Conservation (phyloP, 2,113 vertebrate species). For the Bucco capensis region DNA sequence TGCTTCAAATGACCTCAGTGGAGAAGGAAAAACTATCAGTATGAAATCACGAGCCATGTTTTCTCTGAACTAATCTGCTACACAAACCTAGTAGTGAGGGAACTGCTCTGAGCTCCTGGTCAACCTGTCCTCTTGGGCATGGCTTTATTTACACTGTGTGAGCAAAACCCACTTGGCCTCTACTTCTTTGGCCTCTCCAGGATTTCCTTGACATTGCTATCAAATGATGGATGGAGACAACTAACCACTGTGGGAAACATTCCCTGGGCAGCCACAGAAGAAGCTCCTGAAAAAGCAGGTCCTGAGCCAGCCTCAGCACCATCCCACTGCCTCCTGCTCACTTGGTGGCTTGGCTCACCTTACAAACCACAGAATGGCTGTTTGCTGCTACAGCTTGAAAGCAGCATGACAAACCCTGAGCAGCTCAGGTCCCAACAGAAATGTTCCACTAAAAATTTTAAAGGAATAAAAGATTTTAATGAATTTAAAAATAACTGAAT, state of each 20-base stretch:
- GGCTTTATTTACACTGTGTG: not conserved
- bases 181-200: not conserved
- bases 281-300: not conserved
- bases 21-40: not conserved
- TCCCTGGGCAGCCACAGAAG: not conserved
- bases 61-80: not conserved
- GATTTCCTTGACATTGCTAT: not conserved
- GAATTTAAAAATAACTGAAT: too few relatives aligned
- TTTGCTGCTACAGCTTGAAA: not conserved
- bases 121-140: not conserved
- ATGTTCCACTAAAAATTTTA: not conserved
- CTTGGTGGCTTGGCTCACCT: not conserved
- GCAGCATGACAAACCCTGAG: not conserved
- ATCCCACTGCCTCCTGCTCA: not conserved
- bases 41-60: not conserved
- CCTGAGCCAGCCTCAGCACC: not conserved
- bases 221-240: not conserved
- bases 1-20: not conserved
- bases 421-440: not conserved
- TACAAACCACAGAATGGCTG: not conserved
- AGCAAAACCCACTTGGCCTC: not conserved
- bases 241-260: rapidly evolving
- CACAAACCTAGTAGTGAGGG: not conserved
- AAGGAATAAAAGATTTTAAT: not conserved
- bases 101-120: not conserved